A percentile compares a stretch with the other conserved stretches of the same genome.
Conservation (phyloP, 2,888 invertebrate genomes). For the Dicranocentrus wangi region DNA sequence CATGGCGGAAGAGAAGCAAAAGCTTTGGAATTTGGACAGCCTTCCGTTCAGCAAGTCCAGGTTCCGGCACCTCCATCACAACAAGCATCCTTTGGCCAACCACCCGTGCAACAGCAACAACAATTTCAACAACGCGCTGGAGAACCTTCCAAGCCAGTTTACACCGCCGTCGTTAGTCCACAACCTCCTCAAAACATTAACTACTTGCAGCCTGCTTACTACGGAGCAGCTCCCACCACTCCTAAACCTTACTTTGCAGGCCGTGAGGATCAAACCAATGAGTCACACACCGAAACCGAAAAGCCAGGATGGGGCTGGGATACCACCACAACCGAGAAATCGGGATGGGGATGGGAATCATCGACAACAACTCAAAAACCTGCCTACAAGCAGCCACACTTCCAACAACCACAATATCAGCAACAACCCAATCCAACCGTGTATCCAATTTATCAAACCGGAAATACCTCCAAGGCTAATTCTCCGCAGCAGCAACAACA, state of each 20-base stretch:
- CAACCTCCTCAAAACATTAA: neutral
- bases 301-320: conserved; percentile 16
- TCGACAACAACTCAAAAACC: conserved; percentile 26
- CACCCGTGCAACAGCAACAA: conserved; percentile 14
- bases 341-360: conserved; percentile 20
- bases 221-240: neutral
- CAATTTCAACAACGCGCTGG: conserved; percentile 8
- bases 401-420: conserved; percentile 20
- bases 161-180: neutral
- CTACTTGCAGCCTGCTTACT: conserved; percentile 1
- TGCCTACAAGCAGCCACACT: conserved; percentile 11
- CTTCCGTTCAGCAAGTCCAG: conserved; percentile 36
- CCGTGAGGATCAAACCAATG: neutral
- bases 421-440: conserved; percentile 35
- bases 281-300: neutral
- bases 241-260: conserved; percentile 12
- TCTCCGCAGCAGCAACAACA: neutral
- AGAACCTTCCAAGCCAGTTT: neutral
- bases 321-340: conserved; percentile 4
- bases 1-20: conserved; percentile 34
- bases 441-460: conserved; percentile 26
- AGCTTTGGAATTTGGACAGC: conserved; percentile 49
- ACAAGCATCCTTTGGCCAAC: neutral
- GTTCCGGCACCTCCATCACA: conserved; percentile 24
- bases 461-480: neutral